Conservation (phyloP, 2,888 invertebrate genomes). For the Acholoe squamosa region DNA sequence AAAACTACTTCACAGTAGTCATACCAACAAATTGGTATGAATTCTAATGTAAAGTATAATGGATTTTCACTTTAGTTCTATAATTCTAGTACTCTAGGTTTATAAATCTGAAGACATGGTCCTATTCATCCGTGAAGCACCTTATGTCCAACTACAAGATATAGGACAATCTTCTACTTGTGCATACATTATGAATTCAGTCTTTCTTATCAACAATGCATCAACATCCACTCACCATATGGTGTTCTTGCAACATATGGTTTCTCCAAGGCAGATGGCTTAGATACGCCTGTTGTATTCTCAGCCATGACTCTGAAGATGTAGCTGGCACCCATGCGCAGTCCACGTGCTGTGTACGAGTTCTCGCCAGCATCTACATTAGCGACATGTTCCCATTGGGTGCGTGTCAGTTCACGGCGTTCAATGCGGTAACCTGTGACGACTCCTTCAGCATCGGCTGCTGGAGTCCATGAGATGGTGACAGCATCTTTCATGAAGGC, state of each 20-base stretch:
- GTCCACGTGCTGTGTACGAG: conserved; percentile 68
- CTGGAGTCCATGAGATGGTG: conserved; percentile 92
- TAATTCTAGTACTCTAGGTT: no score
- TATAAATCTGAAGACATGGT: no score
- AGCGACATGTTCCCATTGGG: conserved; percentile 68
- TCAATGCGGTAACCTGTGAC: conserved; percentile 76
- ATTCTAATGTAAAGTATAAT: no score
- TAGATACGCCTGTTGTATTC: conserved; percentile 67
- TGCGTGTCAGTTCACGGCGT: conserved; percentile 67
- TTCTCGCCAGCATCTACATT: conserved; percentile 68
- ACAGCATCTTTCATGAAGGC: conserved; percentile 88
- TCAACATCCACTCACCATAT: conserved; percentile 66
- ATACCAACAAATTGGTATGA: no score
- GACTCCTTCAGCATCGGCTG: conserved; percentile 70
- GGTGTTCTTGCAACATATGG: conserved; percentile 66
- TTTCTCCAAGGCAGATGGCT: conserved; percentile 67
- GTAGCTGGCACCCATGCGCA: conserved; percentile 80
- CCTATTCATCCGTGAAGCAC: no score
- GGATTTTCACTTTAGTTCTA: no score
- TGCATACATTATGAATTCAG: no score
- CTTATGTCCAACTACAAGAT: no score
- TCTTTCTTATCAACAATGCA: no score
- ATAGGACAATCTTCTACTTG: no score
- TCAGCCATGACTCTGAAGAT: conserved; percentile 81
- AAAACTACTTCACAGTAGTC: no score